A percentile compares a stretch with the other conserved stretches of the same genome.
These are phyloP conservation scores for Nematostella vectensis DNA, from an alignment of 92 coral and sea anemone genomes.

Conservation along the genomic window DNA sequence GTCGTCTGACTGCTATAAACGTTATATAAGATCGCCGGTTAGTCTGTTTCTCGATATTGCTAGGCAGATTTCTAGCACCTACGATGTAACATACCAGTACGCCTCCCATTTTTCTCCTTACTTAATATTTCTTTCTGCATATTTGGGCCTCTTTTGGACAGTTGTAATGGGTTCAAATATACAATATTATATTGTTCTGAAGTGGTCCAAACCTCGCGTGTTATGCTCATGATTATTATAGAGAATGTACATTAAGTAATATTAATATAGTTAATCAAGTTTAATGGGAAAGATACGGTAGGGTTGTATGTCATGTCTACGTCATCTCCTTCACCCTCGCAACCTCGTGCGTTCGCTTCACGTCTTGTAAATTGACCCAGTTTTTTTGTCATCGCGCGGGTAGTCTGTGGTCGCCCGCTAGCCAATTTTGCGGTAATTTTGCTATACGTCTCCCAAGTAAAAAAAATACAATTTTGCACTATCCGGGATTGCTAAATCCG, in stretches of 20 bases:
- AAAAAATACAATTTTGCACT: too few relatives aligned
- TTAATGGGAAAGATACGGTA: conserved; percentile 3
- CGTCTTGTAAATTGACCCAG: too few relatives aligned
- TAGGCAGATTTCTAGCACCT: conserved; percentile 3
- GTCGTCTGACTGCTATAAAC: conserved; percentile 30
- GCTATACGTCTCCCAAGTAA: too few relatives aligned
- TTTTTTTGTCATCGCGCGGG: too few relatives aligned
- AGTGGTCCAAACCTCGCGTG: not conserved
- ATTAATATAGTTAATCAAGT: conserved; percentile 4
- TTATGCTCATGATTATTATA: not conserved
- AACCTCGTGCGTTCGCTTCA: too few relatives aligned
- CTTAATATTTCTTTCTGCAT: not conserved
- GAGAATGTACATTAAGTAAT: conserved; percentile 2
- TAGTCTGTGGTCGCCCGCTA: too few relatives aligned
- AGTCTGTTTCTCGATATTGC: conserved; percentile 19
- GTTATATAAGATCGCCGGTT: conserved; percentile 24
- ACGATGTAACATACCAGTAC: conserved; percentile 8
- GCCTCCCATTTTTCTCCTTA: conserved; percentile 6
- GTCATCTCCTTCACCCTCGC: too few relatives aligned
- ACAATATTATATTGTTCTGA: conserved; percentile 2
- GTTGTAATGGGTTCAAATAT: conserved; percentile 4
- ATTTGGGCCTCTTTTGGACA: not conserved
- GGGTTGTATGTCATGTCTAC: too few relatives aligned
- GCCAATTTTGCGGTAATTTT: too few relatives aligned
- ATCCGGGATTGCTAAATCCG: too few relatives aligned